Base-by-base conservation (phyloP, 2,113 vertebrate species). In the Entomyzon cyanotis region DNA sequence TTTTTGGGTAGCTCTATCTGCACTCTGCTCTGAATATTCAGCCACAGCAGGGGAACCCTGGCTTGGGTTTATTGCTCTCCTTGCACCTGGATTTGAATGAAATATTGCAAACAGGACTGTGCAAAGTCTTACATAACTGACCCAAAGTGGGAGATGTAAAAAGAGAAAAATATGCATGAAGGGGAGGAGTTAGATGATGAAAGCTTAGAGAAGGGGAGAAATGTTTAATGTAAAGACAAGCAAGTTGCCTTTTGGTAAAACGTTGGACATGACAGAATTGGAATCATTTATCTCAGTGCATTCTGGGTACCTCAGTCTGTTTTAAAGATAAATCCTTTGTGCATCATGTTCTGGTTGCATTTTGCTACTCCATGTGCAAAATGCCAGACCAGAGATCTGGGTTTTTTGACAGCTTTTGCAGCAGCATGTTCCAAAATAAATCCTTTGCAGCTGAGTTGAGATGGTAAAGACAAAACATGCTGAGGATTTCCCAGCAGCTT, bases 401-500 rank as follows among this genome's bases (percentile, higher is more conserved):
- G 5, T 23, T 49, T 49, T 23, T 23, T 49, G 23, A 12, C 71
- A 19, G 37, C 60, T 95, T 94, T 47, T 88, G 85, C 74, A 78
- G 67, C 37, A 17, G 73, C 42, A 27, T 62, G 58, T 82, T 96
- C 80, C 76, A 89, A 55, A 94, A 91, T 46, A 89, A 95, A 89
- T 85, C 62, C 76, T 73, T 78, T 49, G 73, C 59, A 83, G 78
- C 89, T 63, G 56, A 80, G 28, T 67, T 52, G 78, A 93, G 95
- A 94, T 42, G 22, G 39, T 88, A 65, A 95, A 80, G 86, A 59
- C 52, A 92, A 92, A 90, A 89, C 12, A 44, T 50, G 33, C 75
- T 80, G 86, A 75, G 95, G 94, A 67, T 96, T 93, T 86, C 85
- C 88, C 37, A n/a, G 89, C 69, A 90, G 74, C 63, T 95, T 96